Base-by-base conservation (phyloP, 1,140 invertebrate species). In the Procambarus virginalis region DNA sequence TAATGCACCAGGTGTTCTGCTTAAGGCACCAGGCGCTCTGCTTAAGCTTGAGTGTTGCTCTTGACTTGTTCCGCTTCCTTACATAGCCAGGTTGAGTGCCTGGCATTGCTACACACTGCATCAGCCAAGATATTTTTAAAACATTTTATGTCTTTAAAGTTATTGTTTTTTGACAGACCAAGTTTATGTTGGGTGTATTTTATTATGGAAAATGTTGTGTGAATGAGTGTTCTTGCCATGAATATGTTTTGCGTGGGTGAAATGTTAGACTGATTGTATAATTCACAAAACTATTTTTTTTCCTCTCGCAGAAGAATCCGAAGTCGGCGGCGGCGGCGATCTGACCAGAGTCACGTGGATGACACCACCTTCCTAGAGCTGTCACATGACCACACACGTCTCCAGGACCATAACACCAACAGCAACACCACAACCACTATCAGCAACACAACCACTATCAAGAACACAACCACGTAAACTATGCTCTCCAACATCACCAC, bases 301-400 rank as follows among this genome's bases (percentile, higher is more conserved):
- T 78, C 48, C 58, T 83, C 20, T 68, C 45, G 9, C 81, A 83
- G 81, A 34, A 20, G 79, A 48, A 49, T 68, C 12, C 64, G 81
- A 49, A 48, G 81, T 58, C 20, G 81, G 4, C 81, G 81, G 6
- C 81, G 81, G 6, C 81, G 81, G 34, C 81, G 81, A 9, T 83
- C 81, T 20, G 81, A 83, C 60, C 81, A 83, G n/a, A 83, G 81
- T 20, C 81, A 45, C 81, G 9, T 83, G 45, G 64, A 48, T 55
- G 9, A 9, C 60, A 83, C 81, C 4, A 14, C 64, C 14, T 10
- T 12, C 34, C 68, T 73, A 34, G 64, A 68, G 10, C 12, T 68
- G 17, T 68, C 64, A 17, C 10, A 68, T 17, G 17, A 17, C 8
- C 20, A 34, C 49, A 82, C 22, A n/a, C 51, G n/a, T 20, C 81